These are phyloP conservation scores for Haemorhous mexicanus DNA, from an alignment of 2,113 vertebrate genomes.

Conservation along the genomic window DNA sequence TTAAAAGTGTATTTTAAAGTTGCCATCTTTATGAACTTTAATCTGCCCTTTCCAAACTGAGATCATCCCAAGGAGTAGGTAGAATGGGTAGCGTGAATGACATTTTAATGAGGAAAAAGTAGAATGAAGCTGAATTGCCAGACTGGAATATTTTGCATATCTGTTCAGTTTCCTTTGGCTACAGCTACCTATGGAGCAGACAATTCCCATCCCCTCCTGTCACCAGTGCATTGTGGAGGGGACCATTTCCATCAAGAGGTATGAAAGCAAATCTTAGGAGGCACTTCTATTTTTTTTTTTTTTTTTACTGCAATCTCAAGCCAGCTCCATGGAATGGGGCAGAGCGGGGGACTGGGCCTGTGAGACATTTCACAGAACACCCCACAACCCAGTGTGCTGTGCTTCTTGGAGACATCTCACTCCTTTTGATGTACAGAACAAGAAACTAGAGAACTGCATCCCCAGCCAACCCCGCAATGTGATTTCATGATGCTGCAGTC, in stretches of 20 bases:
- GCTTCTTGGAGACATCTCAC: neutral
- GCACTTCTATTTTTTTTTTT: neutral
- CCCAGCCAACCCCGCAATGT: neutral
- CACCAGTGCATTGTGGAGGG: neutral
- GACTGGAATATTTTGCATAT: neutral
- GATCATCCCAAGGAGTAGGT: neutral
- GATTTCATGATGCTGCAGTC: neutral
- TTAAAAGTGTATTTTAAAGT: neutral
- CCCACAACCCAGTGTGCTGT: accelerated
- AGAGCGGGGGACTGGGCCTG: neutral
- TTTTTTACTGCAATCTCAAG: neutral
- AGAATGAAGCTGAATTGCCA: neutral
- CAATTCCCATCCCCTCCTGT: neutral
- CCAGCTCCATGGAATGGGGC: neutral
- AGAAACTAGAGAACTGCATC: neutral
- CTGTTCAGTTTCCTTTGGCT: neutral
- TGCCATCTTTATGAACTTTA: neutral
- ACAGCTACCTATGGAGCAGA: neutral
- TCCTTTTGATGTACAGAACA: neutral
- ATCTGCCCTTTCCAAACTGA: neutral
- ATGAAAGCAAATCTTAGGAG: neutral
- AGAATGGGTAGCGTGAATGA: neutral
- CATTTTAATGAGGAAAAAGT: neutral
- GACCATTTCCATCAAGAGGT: neutral
- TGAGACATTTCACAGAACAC: neutral